Evolutionary conservation across 1,140 invertebrate genomes (phyloP).

Genomic region (Dreissena rostriformis): DNA sequence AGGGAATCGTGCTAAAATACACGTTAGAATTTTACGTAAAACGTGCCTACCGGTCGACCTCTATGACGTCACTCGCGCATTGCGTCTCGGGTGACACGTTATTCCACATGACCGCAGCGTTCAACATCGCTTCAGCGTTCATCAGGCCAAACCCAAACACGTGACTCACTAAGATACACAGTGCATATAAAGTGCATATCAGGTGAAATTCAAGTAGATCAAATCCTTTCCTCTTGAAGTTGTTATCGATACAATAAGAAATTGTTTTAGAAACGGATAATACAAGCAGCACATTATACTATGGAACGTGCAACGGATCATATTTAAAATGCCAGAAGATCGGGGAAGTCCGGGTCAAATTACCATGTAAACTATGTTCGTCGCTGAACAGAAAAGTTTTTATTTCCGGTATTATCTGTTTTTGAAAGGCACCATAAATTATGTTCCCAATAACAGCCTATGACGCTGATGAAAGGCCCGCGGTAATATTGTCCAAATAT

Average conservation of each 20-base stretch:
- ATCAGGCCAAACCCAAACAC: slow-evolving; percentile 58
- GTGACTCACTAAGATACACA: slow-evolving; percentile 53
- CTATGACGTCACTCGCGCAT: slow-evolving; percentile 20
- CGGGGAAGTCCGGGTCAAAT: too few relatives aligned
- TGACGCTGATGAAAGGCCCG: too few relatives aligned
- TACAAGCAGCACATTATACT: not conserved
- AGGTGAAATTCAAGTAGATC: not conserved
- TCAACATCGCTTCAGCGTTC: slow-evolving; percentile 56
- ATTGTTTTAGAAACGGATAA: not conserved
- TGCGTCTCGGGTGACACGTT: slow-evolving; percentile 21
- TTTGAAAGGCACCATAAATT: too few relatives aligned
- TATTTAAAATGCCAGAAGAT: too few relatives aligned
- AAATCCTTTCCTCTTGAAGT: not conserved
- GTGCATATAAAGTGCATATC: not conserved
- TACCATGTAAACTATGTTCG: not conserved
- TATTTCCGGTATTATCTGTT: too few relatives aligned
- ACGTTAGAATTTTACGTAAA: too few relatives aligned
- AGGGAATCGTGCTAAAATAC: too few relatives aligned
- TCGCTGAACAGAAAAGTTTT: too few relatives aligned
- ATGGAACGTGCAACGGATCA: too few relatives aligned
- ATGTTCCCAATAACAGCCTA: too few relatives aligned
- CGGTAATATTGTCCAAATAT: too few relatives aligned
- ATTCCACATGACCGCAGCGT: slow-evolving; percentile 42
- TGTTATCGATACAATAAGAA: not conserved
- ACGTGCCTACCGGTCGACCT: slow-evolving; percentile 23